Percentiles rank a stretch among this genome's conserved stretches.
Conservation (phyloP, 2,888 invertebrate species). For the Gastrophysa polygoni region DNA sequence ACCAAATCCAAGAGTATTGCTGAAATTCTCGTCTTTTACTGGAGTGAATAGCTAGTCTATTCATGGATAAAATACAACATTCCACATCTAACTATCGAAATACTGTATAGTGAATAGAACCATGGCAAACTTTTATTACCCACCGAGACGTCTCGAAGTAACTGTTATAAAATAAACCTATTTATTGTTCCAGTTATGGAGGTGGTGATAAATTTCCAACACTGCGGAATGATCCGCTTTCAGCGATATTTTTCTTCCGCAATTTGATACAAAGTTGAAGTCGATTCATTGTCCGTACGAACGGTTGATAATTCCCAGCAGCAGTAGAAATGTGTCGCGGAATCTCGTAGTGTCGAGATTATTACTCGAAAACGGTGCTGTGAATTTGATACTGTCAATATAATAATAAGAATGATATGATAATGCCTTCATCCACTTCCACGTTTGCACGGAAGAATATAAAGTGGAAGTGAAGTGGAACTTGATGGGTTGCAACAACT, state of each 20-base stretch:
- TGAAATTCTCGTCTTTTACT: background rate
- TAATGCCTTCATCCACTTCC: too few relatives aligned
- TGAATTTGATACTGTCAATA: too few relatives aligned
- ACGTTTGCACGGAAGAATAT: too few relatives aligned
- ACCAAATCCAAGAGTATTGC: background rate
- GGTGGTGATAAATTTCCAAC: slow-evolving; percentile 19
- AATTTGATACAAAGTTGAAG: background rate
- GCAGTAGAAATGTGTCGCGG: background rate
- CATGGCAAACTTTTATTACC: background rate
- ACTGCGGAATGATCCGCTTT: background rate
- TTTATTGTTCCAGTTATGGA: slow-evolving; percentile 29
- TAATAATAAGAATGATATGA: too few relatives aligned
- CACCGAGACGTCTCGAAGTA: slow-evolving; percentile 8
- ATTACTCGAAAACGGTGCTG: too few relatives aligned
- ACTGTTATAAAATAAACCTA: slow-evolving; percentile 18
- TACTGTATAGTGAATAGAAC: background rate
- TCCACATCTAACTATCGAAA: background rate
- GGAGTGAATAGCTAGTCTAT: background rate
- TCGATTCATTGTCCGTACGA: background rate
- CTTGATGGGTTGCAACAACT: too few relatives aligned
- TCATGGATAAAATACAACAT: background rate
- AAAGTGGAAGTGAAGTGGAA: too few relatives aligned
- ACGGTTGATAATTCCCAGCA: background rate
- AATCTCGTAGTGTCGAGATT: too few relatives aligned
- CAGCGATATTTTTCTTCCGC: background rate